Evolutionary conservation across 2,797 vertebrate genomes (phyloP).

Genomic region (Natrix natrix): DNA sequence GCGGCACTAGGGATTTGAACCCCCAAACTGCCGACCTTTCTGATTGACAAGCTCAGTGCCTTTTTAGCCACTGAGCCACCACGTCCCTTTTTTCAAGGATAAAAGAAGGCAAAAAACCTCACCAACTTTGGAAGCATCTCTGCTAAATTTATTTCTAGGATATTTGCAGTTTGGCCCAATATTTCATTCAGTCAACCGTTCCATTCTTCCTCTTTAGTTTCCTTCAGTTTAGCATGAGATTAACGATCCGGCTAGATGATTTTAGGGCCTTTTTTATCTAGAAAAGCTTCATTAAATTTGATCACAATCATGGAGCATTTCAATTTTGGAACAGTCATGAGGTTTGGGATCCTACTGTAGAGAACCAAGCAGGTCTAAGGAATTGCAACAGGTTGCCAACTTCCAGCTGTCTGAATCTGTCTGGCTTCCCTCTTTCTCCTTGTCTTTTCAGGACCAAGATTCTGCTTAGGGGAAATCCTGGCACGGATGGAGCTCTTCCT

Average conservation of each 20-base stretch:
- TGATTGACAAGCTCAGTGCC: too few species aligned
- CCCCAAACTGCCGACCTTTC: too few species aligned
- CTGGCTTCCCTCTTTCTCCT: not conserved
- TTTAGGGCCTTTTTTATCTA: not conserved
- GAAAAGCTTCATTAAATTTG: not conserved
- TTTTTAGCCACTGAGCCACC: too few species aligned
- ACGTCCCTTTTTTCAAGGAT: too few species aligned
- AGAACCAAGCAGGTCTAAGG: not conserved
- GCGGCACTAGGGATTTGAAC: too few species aligned
- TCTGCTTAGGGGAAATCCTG: constrained; percentile 46
- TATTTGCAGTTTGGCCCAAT: not conserved
- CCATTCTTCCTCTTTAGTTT: not conserved
- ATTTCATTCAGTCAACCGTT: not conserved
- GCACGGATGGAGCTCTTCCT: constrained; percentile 45
- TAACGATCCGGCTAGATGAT: not conserved
- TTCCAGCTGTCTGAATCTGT: too few species aligned
- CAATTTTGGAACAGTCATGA: too few species aligned
- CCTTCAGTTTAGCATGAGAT: not conserved
- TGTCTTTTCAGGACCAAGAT: constrained; percentile 30
- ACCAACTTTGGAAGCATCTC: not conserved
- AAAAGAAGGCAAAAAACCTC: not conserved
- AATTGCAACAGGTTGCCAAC: not conserved
- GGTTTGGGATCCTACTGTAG: too few species aligned
- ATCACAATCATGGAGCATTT: not conserved
- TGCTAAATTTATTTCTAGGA: not conserved